A percentile compares a stretch with the other conserved stretches of the same genome.
These are phyloP conservation scores for Cyprinodon brontotheroides DNA, from an alignment of 2,113 vertebrate genomes.

Conservation along the genomic window DNA sequence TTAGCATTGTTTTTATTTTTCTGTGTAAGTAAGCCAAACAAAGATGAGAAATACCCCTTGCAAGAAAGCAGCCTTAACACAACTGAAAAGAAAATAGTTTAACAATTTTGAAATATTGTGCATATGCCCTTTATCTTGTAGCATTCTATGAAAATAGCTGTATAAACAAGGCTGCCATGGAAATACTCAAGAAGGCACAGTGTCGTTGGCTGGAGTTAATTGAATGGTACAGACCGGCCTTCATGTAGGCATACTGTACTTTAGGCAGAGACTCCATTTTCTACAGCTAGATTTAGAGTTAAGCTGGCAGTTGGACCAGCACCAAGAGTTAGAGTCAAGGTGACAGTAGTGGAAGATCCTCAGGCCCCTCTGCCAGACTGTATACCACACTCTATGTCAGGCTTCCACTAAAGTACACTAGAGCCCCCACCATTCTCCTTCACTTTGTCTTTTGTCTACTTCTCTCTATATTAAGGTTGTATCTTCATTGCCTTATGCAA, in stretches of 20 bases:
- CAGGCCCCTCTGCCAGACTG: conserved; percentile 71
- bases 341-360: conserved; percentile 69
- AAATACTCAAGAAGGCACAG: neutral
- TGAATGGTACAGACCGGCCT: conserved; percentile 20
- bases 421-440: conserved; percentile 39
- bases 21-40: neutral
- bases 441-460: conserved; percentile 52
- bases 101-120: too few species aligned
- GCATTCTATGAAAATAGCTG: conserved; percentile 11
- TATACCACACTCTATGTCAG: conserved; percentile 64
- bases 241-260: conserved; percentile 29
- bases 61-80: neutral
- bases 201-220: conserved; percentile 14
- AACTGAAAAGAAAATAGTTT: neutral
- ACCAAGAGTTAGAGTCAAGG: conserved; percentile 63
- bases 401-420: conserved; percentile 50
- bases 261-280: conserved; percentile 49
- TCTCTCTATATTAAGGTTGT: conserved; percentile 27
- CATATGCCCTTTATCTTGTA: neutral
- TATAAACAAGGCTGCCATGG: conserved; percentile 7
- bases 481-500: conserved; percentile 15
- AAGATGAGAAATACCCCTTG: neutral
- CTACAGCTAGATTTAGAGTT: conserved; percentile 61
- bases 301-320: conserved; percentile 65
- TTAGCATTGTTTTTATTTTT: neutral